A percentile compares a stretch with the other conserved stretches of the same genome.
These are phyloP conservation scores for Anoura caudifer DNA, from an alignment of 2,113 vertebrate genomes.

Conservation along the genomic window DNA sequence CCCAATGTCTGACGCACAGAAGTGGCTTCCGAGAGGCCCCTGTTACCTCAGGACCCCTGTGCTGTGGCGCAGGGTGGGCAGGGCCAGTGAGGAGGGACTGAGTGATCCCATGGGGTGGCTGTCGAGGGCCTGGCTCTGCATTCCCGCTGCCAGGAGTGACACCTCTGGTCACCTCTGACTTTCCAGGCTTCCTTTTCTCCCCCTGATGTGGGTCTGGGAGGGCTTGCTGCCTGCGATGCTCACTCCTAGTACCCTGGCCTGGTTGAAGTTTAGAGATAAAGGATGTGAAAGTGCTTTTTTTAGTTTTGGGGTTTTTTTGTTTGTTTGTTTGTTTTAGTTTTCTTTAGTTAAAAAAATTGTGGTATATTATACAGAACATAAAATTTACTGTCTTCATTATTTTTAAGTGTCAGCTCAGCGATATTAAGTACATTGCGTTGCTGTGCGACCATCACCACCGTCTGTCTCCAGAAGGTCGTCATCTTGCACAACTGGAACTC, in stretches of 20 bases:
- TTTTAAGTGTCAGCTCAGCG: background rate
- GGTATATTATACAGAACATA: no score
- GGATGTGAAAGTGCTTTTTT: background rate
- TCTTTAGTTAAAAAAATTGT: no score
- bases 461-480: no score
- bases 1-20: background rate
- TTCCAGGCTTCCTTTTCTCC: background rate
- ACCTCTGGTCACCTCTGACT: background rate
- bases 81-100: background rate
- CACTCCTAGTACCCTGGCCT: accelerated
- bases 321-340: no score
- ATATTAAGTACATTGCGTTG: no score
- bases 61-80: background rate
- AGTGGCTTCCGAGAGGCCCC: background rate
- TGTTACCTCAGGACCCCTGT: background rate
- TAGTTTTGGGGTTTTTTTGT: no score
- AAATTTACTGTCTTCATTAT: background rate
- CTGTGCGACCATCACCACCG: no score
- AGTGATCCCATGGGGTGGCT: accelerated
- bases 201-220: no score
- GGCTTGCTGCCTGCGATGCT: background rate
- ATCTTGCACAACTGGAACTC: no score
- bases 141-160: background rate
- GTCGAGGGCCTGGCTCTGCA: background rate
- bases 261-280: background rate